These are phyloP conservation scores for Cartodere bifasciata DNA, from an alignment of 2,888 invertebrate species.

Conservation along the genomic window DNA sequence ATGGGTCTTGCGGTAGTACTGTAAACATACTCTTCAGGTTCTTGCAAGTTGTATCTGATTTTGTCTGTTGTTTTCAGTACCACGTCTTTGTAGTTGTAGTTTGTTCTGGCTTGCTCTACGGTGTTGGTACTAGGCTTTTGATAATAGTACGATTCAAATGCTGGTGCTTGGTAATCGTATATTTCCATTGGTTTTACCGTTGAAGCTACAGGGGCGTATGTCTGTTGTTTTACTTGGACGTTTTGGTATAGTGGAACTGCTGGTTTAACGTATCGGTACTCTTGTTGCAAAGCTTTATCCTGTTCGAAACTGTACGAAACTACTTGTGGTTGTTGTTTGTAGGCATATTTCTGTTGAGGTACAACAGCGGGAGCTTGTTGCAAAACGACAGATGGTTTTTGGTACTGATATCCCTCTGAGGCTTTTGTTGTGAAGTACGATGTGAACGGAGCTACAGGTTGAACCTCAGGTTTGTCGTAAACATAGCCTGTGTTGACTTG, in stretches of 20 bases:
- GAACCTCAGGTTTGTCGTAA: slow-evolving; percentile 7
- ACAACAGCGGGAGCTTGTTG: slow-evolving; percentile 1
- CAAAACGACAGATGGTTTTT: neutral
- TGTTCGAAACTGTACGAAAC: too few relatives aligned
- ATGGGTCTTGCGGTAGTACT: too few relatives aligned
- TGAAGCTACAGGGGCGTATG: neutral
- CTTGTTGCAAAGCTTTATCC: too few relatives aligned
- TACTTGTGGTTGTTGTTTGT: slow-evolving; percentile 7
- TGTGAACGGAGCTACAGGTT: slow-evolving; percentile 1
- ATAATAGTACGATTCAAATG: neutral
- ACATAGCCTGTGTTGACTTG: slow-evolving; percentile 8
- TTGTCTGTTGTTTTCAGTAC: too few relatives aligned
- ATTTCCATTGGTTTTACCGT: neutral
- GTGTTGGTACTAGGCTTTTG: too few relatives aligned
- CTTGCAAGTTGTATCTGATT: too few relatives aligned
- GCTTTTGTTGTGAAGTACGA: too few relatives aligned
- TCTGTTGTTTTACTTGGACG: too few relatives aligned
- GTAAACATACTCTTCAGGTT: too few relatives aligned
- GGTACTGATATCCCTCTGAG: neutral
- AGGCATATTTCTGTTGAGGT: slow-evolving; percentile 1
- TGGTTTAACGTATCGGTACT: neutral
- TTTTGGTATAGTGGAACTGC: neutral
- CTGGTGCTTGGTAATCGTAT: neutral
- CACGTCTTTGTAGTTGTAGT: neutral
- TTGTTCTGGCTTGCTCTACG: too few relatives aligned